Base-by-base conservation (phyloP, 2,797 vertebrate genomes). In the Serranus cabrilla region DNA sequence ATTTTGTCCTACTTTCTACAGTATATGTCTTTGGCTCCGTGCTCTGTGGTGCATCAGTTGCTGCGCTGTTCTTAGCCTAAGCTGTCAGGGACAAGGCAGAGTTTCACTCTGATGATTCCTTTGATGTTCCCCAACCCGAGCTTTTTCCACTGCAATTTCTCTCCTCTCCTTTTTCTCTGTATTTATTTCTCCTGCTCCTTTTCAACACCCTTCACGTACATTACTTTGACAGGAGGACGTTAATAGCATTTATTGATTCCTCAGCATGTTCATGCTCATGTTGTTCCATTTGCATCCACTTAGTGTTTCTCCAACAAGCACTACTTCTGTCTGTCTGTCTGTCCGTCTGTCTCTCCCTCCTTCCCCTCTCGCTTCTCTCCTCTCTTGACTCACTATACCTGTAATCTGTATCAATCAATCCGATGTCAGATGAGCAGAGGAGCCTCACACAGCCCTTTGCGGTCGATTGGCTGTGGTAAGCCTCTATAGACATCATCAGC, bases 31-130 rank as follows among this genome's bases (percentile, higher is more conserved):
- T 76, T 71, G 82, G 85, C 84, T 90, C 74, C 55, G 76, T 78
- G 66, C 76, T 86, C 76, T 49, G 76, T 74, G 79, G 77, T 73
- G 83, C 88, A 87, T 92, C 81, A 79, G 82, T 85, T 78, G 70
- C 86, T 72, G 73, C 49, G 54, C 86, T 84, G 89, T 83, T 92
- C 89, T 88, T 70, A 87, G 87, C 78, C 82, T 78, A 83, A 91
- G 90, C 90, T 92, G 89, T 91, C 90, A 86, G 82, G 81, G 89
- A 87, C 82, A 71, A 81, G 86, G 82, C 89, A 85, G 88, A 67
- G 86, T 88, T 90, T 86, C 86, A 84, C 81, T 82, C 82, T 81
- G 88, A 92, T 84, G 73, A 83, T 78, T 82, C 71, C 76, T 92
- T 93, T 92, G 86, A 93, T 93, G 89, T 90, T 89, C 45, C 52